Base-by-base conservation (phyloP, 2,888 invertebrate species). In the Myathropa florea region DNA sequence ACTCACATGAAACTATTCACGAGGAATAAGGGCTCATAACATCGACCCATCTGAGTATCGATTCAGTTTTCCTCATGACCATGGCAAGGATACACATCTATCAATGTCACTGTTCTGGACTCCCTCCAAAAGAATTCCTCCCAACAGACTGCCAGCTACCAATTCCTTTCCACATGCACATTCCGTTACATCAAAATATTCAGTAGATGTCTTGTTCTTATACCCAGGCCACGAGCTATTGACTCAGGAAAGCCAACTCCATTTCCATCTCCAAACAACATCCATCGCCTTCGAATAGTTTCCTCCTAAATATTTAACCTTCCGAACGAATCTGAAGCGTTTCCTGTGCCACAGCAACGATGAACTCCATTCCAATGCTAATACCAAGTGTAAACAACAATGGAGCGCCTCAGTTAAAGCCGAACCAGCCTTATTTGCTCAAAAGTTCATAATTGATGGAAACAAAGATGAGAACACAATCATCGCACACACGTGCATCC, bases 391-490 rank as follows among this genome's bases (percentile, higher is more conserved):
- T 67, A 68, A 83, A 77, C 77, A 77, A 63, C 55, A 77, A 64
- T 70, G 14, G 26, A 28, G 53, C 61, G 60, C 23, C 36, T 72
- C 61, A 64, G 33, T 57, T 46, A 71, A 53, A 23, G 46, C 60
- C 28, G 26, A 30, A 72, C 61, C 36, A 70, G 24, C 65, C 70
- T 60, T 70, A 53, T 70, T 83, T 79, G 59, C 59, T 55, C 59
- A 70, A 64, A 70, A 68, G 73, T 79, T 79, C 73, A 79, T 83
- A 79, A 78, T 78, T 70, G 70, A 83, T 83, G 83, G 39, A 60
- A 59, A 70, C 83, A 70, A 83, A 70, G 79, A 83, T 80, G 80
- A 76, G 79, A 80, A 76, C 77, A 63, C 72, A 65, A 46, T 55
- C n/a, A 28, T 9, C 28, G 59, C 68, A 63, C 33, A 46, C 36